phyloP scores from a whole-genome alignment of 2,113 vertebrate genomes.

The Ophthalmolycus amberensis region DNA sequence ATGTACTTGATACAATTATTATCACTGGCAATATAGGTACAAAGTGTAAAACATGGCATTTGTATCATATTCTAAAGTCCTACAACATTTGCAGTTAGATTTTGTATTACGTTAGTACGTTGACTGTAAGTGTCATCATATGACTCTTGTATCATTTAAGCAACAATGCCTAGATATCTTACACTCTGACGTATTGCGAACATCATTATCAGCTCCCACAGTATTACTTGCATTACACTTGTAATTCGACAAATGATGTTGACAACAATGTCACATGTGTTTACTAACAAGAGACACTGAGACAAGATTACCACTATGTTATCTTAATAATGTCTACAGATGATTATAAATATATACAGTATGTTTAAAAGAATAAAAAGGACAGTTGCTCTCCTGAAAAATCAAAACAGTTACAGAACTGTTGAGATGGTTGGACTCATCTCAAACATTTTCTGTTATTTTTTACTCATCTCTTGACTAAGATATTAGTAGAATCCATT shows the following conservation, averaged over 20 bases:
- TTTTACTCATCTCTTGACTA: background rate
- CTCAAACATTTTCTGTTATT: background rate
- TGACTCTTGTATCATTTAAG: background rate
- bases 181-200: background rate
- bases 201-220: background rate
- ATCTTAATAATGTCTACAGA: background rate
- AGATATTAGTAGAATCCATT: background rate
- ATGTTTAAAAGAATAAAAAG: background rate
- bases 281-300: background rate
- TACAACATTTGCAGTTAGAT: background rate
- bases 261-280: background rate
- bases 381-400: background rate
- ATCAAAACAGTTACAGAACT: background rate
- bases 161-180: background rate
- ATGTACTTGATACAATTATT: slow-evolving; percentile 17
- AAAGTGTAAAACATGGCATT: slow-evolving; percentile 1
- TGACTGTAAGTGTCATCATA: background rate
- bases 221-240: background rate
- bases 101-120: background rate
- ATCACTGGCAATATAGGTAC: slow-evolving; percentile 1
- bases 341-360: background rate
- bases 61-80: background rate
- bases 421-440: background rate
- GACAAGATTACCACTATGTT: background rate
- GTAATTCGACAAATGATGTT: background rate